Base-by-base conservation (phyloP, 2,113 vertebrate genomes). In the Phalacrocorax carbo region DNA sequence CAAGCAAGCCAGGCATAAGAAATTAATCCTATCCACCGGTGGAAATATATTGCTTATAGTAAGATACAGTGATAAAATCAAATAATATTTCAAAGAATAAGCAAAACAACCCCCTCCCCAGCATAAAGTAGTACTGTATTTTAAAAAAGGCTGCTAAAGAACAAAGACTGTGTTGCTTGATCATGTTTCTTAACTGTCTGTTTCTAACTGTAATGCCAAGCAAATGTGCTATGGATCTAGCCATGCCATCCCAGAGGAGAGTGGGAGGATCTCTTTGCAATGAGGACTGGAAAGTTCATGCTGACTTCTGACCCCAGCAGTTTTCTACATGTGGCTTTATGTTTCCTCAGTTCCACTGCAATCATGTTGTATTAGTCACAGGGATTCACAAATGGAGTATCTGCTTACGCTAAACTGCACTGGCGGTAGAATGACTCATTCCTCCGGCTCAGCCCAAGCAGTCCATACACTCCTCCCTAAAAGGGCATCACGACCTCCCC, bases 1-100 rank as follows among this genome's bases (percentile, higher is more conserved):
- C 72, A 88, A 71, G 26, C 68, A 92, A 75, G 48, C 25, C 21
- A 91, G 38, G 51, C 60, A 23, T 44, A 88, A 92, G 86, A 96
- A 94, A 94, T 94, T 64, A 95, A 83, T 94, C 93, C 86, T n/a
- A 91, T 40, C 51, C 55, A 90, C n/a, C 69, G 84, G 27, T 42
- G 48, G 69, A 92, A 91, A 93, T 80, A 72, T 46, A 94, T 81
- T 92, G 38, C 86, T 96, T 86, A 89, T 52, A 88, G 27, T 65
- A 94, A 95, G 69, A 96, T 88, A 88, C 4, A 86, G 44, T 19
- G 73, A 84, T 86, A 92, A 90, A 88, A 93, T 75, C n/a, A 91
- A 93, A 82, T 72, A 83, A 86, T 75, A 86, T 90, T 72, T 55
- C 29, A 71, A 81, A 87, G 69, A 92, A 88, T 52, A 86, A 86